A percentile compares a stretch with the other conserved stretches of the same genome.
Conservation (phyloP, 2,797 vertebrate species). For the Leucoraja ocellata region DNA sequence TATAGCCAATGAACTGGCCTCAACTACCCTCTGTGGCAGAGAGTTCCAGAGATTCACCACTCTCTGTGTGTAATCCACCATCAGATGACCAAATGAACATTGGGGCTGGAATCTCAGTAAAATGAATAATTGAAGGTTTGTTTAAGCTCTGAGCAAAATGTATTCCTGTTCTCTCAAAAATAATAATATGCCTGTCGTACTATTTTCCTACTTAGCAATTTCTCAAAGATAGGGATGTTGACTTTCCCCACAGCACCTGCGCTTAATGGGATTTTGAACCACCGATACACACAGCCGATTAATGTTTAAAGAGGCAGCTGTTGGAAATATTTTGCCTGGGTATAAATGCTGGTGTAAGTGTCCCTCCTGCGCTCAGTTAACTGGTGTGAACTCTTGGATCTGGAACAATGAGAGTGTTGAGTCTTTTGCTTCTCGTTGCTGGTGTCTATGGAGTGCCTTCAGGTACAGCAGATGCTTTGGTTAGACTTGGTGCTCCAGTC, state of each 20-base stretch:
- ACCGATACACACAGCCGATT: not conserved
- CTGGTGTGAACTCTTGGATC: not conserved
- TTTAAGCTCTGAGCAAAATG: not conserved
- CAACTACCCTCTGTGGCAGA: too few relatives aligned
- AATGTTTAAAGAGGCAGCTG: not conserved
- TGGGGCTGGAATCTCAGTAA: too few relatives aligned
- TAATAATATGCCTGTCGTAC: not conserved
- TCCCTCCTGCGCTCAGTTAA: not conserved
- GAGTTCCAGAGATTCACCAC: too few relatives aligned
- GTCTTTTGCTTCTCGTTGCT: not conserved
- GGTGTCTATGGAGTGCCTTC: not conserved
- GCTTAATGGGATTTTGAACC: not conserved
- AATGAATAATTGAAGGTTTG: not conserved
- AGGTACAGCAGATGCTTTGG: not conserved
- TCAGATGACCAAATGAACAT: too few relatives aligned
- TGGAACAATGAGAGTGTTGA: not conserved
- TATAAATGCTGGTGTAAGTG: not conserved
- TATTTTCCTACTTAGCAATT: not conserved
- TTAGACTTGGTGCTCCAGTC: too few relatives aligned
- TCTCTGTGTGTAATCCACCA: too few relatives aligned
- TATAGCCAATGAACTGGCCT: too few relatives aligned
- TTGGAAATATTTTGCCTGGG: not conserved
- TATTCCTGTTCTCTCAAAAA: not conserved
- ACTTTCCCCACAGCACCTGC: conserved; percentile 25
- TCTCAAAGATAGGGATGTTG: not conserved